Evolutionary conservation across 2,888 invertebrate genomes (phyloP), one percentile per base, ranked within the genome.

Genomic region (Tetheella fluctuosa): DNA sequence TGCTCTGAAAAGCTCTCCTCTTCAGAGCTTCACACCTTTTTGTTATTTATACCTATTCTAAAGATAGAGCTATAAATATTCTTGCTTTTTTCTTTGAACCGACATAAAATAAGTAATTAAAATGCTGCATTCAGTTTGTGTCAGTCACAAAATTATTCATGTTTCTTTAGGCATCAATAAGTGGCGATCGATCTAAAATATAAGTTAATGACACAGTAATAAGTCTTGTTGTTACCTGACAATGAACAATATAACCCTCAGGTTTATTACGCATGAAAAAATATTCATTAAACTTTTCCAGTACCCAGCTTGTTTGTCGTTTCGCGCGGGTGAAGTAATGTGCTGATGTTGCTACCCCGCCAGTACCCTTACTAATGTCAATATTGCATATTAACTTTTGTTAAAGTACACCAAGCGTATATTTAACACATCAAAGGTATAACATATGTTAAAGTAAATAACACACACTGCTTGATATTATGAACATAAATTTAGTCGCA

Each of bases 311-410:
- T 81, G 81, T 80, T 79, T 78, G 79, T 71, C 64, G 70, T 69
- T 66, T 28, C 63, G 54, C 64, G 60, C 63, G 59, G 59, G 61
- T 57, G 57, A 57, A 58, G 67, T 62, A 54, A 64, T 64, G 66
- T 56, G 73, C 77, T 79, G 79, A 80, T 78, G 78, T 80, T 80
- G 83, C 79, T 77, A 76, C 70, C 63, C 76, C 74, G 39, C n/a
- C 62, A 71, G 73, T 61, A 55, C 64, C 64, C 59, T 64, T 63
- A 69, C 64, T 62, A 15, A 20, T 48, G 74, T 72, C 71, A 72
- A 74, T 74, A 74, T 72, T 69, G 65, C 66, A 71, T 74, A 72
- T 48, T 48, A 72, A 70, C 65, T 75, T 73, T 69, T 64, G 62
- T 63, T 64, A 39, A 65, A 65, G 42, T 54, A 62, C 54, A 65